A percentile compares a stretch with the other conserved stretches of the same genome.
These are phyloP conservation scores for Marmota monax DNA, from an alignment of 2,113 vertebrate species.

Conservation along the genomic window DNA sequence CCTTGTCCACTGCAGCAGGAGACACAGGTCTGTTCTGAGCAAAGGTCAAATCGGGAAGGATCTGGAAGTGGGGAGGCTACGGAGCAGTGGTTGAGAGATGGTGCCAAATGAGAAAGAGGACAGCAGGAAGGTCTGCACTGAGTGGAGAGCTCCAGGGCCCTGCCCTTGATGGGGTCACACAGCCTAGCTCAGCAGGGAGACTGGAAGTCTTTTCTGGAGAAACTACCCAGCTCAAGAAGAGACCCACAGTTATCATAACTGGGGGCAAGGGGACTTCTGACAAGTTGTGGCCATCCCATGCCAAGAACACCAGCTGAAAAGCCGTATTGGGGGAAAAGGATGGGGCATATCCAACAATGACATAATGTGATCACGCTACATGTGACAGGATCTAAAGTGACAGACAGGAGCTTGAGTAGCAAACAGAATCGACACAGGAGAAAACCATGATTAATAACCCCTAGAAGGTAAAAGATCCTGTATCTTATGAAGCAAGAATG, in stretches of 20 bases:
- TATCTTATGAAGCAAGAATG: not conserved
- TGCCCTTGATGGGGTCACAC: not conserved
- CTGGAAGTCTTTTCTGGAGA: not conserved
- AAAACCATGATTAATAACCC: conserved; percentile 1
- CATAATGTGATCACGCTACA: not conserved
- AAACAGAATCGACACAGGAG: not conserved
- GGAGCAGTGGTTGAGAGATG: not conserved
- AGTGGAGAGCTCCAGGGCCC: not conserved
- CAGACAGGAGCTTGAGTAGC: not conserved
- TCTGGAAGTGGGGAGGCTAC: not conserved
- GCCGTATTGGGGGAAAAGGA: too few relatives aligned
- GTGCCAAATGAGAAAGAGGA: not conserved
- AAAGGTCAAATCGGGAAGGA: not conserved
- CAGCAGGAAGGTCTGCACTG: not conserved
- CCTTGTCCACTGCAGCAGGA: not conserved
- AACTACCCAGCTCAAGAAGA: not conserved
- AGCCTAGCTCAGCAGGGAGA: not conserved
- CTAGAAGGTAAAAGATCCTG: not conserved
- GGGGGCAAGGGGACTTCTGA: not conserved
- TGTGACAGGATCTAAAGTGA: not conserved
- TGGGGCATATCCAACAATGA: not conserved
- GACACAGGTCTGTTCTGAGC: not conserved
- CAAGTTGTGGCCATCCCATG: not conserved
- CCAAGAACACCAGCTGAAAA: not conserved
- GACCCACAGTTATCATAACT: not conserved